A percentile compares a stretch with the other conserved stretches of the same genome.
These are phyloP conservation scores for Cheilosia vernalis DNA, from an alignment of 2,888 invertebrate species.

Conservation along the genomic window DNA sequence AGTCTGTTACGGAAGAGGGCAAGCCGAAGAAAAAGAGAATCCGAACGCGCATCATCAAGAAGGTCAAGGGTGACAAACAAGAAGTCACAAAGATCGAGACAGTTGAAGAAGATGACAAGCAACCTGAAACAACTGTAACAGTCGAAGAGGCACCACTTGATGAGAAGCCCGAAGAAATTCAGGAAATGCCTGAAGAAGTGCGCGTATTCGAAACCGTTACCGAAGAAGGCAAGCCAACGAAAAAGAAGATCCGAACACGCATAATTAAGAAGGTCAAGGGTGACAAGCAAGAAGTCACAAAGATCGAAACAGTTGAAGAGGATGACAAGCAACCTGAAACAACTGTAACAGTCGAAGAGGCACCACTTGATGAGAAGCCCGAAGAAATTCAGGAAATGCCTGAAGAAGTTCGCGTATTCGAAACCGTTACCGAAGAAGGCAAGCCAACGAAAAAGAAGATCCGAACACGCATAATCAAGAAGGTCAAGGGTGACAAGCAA, in stretches of 20 bases:
- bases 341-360: slow-evolving; percentile 31
- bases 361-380: slow-evolving; percentile 12
- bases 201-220: neutral
- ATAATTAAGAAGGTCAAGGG: slow-evolving; percentile 32
- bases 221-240: slow-evolving; percentile 31
- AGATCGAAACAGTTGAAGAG: slow-evolving; percentile 30
- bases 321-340: slow-evolving; percentile 31
- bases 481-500: slow-evolving; percentile 48
- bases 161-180: slow-evolving; percentile 5
- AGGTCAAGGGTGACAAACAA: slow-evolving; percentile 35
- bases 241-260: slow-evolving; percentile 31
- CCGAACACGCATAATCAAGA: slow-evolving; percentile 24
- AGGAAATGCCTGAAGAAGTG: slow-evolving; percentile 35
- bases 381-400: slow-evolving; percentile 20
- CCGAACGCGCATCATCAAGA: slow-evolving; percentile 27
- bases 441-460: slow-evolving; percentile 36
- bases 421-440: slow-evolving; percentile 20
- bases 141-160: slow-evolving; percentile 24
- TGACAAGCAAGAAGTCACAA: slow-evolving; percentile 35
- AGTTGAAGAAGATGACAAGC: slow-evolving; percentile 22
- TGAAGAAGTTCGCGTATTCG: slow-evolving; percentile 22
- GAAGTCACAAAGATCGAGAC: slow-evolving; percentile 43
- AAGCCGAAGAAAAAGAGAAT: slow-evolving; percentile 34
- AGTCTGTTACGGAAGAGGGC: slow-evolving; percentile 16
- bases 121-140: slow-evolving; percentile 31